Evolutionary conservation across 1,140 invertebrate genomes (phyloP).

Genomic region (Penaeus indicus): DNA sequence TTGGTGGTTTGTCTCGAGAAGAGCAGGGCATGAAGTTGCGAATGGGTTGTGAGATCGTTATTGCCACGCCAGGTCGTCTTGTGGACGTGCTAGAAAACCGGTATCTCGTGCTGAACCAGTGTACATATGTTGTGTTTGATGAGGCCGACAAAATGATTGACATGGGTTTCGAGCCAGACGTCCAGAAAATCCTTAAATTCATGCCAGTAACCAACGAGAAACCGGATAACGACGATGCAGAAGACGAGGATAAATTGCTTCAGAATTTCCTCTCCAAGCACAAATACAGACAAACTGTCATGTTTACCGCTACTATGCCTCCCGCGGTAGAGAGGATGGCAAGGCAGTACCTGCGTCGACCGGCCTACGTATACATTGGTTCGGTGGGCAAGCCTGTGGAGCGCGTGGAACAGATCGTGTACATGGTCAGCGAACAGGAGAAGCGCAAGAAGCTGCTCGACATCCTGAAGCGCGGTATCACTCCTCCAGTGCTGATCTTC

Average conservation of each 20-base stretch:
- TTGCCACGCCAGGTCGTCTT: slow-evolving; percentile 98
- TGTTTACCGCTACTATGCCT: slow-evolving; percentile 99
- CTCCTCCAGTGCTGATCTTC: slow-evolving; percentile 99
- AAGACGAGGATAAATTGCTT: slow-evolving; percentile 91
- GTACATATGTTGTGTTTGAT: slow-evolving; percentile 93
- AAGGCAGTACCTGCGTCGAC: slow-evolving; percentile 92
- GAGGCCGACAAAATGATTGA: slow-evolving; percentile 99
- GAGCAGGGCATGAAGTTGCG: slow-evolving; percentile 97
- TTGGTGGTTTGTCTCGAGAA: slow-evolving; percentile 92
- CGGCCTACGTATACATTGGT: slow-evolving; percentile 98
- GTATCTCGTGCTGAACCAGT: slow-evolving; percentile 96
- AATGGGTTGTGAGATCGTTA: slow-evolving; percentile 99
- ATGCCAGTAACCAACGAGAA: slow-evolving; percentile 99
- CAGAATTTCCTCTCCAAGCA: slow-evolving; percentile 97
- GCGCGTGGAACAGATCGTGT: slow-evolving; percentile 97
- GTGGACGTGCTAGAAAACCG: slow-evolving; percentile 99
- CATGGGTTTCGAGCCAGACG: slow-evolving; percentile 96
- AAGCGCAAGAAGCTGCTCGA: slow-evolving; percentile 93
- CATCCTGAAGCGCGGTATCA: slow-evolving; percentile 86
- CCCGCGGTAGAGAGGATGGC: slow-evolving; percentile 96
- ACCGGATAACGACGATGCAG: slow-evolving; percentile 98
- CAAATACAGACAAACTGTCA: slow-evolving; percentile 98
- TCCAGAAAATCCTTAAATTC: slow-evolving; percentile 97
- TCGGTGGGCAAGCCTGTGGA: slow-evolving; percentile 98
- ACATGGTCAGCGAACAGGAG: slow-evolving; percentile 93